Evolutionary conservation across 2,888 invertebrate genomes (phyloP), one percentile per base, ranked within the genome.

Genomic region (Oxytorus armatus): DNA sequence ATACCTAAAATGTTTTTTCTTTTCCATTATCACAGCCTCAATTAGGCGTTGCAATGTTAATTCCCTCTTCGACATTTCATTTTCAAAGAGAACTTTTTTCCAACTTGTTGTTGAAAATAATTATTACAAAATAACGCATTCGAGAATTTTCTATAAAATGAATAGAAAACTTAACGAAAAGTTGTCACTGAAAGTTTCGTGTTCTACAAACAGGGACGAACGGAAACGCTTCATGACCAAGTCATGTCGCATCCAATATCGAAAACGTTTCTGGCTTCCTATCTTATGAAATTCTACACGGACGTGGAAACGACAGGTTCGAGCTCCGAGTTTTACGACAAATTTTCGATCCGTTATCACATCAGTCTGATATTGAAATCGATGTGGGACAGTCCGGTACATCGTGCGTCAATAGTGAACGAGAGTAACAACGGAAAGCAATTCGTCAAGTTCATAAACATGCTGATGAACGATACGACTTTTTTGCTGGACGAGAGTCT

Each of bases 401-500:
- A 99, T 89, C 94, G 96, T 78, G 94, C 96, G 91, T 96, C 97
- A 18, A 96, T 99, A 86, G 95, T 98, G 81, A 96, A 96, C 85
- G 98, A 98, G 92, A 98, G 99, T 14, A 96, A 96, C 79, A 96
- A 95, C 77, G 97, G 97, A 23, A 96, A 96, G 82, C 97, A 98
- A 92, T 99, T 99, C 92, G 98, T 99, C 5, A 97, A 98, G 88
- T 99, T 99, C 91, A 95, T 98, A 85, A 99, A 99, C 92, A 97
- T 99, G 98, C 92, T 99, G 85, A 99, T 99, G 97, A 99, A 99
- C 90, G 99, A 99, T 92, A 99, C 98, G 21, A 99, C 98, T 68
- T 99, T 98, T 93, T 93, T 99, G 77, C 93, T 99, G 83, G 99
- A 99, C 91, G 99, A 99, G 92, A 98, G 98, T 90, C 92, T 98